A percentile compares a stretch with the other conserved stretches of the same genome.
phyloP scores from a whole-genome alignment of 2,888 invertebrate species.

The Thysanoteuthis rhombus region DNA sequence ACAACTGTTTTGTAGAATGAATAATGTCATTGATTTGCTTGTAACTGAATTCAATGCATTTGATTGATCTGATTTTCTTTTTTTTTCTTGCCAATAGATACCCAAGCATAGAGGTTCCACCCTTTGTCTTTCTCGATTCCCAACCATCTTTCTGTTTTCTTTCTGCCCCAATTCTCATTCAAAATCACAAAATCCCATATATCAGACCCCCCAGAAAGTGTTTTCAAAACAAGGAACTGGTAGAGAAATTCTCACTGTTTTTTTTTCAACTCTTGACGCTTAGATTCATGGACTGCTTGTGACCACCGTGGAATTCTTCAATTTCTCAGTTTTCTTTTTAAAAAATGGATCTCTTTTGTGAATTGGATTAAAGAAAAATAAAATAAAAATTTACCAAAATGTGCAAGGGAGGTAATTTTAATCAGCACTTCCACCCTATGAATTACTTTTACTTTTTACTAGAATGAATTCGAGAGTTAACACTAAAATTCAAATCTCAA shows the following conservation, averaged over 20 bases:
- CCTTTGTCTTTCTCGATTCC: not conserved
- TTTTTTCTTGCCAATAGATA: not conserved
- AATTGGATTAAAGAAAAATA: too few relatives aligned
- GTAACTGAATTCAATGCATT: not conserved
- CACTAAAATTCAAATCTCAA: too few relatives aligned
- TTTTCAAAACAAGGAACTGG: not conserved
- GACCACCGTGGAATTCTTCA: too few relatives aligned
- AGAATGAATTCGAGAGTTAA: too few relatives aligned
- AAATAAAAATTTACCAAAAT: too few relatives aligned
- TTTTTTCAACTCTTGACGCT: too few relatives aligned
- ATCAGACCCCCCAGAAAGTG: not conserved
- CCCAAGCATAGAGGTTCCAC: not conserved
- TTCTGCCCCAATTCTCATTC: not conserved
- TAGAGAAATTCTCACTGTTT: not conserved
- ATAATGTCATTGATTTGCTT: conserved; percentile 12
- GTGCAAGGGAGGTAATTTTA: too few relatives aligned
- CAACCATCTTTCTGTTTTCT: not conserved
- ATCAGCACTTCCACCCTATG: too few relatives aligned
- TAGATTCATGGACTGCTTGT: too few relatives aligned
- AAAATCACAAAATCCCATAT: not conserved
- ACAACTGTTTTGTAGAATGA: not conserved
- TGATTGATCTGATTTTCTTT: not conserved
- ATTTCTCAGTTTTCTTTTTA: too few relatives aligned
- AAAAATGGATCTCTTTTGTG: too few relatives aligned
- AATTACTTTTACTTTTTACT: too few relatives aligned